Evolutionary conservation across 2,888 invertebrate genomes (phyloP), one percentile per base, ranked within the genome.

Genomic region (Cosmorhoe ocellata): DNA sequence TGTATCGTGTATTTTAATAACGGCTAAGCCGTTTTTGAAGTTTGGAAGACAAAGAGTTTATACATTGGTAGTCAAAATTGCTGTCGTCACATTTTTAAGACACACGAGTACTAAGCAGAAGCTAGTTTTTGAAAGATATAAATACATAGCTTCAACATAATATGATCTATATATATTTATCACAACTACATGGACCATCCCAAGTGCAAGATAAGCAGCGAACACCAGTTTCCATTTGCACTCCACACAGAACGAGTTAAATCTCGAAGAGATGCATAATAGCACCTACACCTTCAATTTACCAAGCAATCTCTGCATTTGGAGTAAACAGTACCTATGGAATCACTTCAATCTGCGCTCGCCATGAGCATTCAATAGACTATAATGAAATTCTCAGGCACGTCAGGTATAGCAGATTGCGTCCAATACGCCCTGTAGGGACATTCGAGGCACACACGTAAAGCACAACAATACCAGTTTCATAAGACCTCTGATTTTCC

Each of bases 401-500:
- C 75, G 79, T 78, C 81, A 87, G 83, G 80, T 86, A 86, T 79
- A 79, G 75, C 77, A 81, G 83, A 86, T 87, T 84, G 84, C 82
- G 74, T 83, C 76, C 83, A 81, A 84, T 84, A 84, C 77, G 74
- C 79, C 84, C 81, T 74, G 71, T 66, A 81, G 84, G 79, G 78
- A 69, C 75, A 73, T 76, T 76, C 66, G 59, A 62, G 69, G 63
- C 71, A 70, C 75, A 72, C 68, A 75, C 63, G 64, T 66, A 71
- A 69, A 68, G 58, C 61, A 53, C 58, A 61, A 57, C 65, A 57
- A 36, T 58, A 66, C 86, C 79, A 80, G 22, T 49, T 10, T 61
- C 47, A n/a, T 37, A 44, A 66, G 82, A 74, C 58, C 74, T 61
- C 40, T 59, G 50, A 55, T 52, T 51, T 50, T 27, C 50, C 28